phyloP scores from a whole-genome alignment of 2,888 invertebrate genomes.

The Parasteatoda lunata region DNA sequence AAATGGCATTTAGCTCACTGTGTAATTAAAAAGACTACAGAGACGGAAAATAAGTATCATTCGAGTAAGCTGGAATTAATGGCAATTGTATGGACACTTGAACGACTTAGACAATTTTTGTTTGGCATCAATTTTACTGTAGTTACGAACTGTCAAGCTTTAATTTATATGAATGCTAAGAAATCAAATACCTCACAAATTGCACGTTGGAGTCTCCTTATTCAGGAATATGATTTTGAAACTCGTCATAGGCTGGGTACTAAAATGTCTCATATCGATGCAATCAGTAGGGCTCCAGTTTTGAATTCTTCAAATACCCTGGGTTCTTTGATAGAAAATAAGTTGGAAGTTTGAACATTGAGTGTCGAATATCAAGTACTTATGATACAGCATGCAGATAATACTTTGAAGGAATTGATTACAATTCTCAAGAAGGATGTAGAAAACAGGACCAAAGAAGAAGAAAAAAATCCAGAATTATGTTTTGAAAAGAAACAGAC shows the following conservation, averaged over 20 bases:
- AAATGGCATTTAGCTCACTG: background rate
- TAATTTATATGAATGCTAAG: slow-evolving; percentile 9
- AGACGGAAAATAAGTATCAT: background rate
- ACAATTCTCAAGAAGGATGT: too few relatives aligned
- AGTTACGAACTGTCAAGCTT: slow-evolving; percentile 12
- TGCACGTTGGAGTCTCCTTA: background rate
- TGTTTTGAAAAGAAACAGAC: background rate
- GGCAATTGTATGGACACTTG: slow-evolving; percentile 13
- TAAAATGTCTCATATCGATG: background rate
- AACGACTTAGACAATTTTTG: background rate
- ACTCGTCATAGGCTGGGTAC: background rate
- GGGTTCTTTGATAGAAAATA: too few relatives aligned
- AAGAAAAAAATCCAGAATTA: too few relatives aligned
- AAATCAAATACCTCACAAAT: background rate
- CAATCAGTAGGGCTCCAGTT: background rate
- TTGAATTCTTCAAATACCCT: too few relatives aligned
- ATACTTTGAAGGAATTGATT: too few relatives aligned
- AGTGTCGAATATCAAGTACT: too few relatives aligned
- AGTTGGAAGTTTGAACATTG: too few relatives aligned
- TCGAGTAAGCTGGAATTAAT: slow-evolving; percentile 1
- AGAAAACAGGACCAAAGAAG: too few relatives aligned
- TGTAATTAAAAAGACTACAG: background rate
- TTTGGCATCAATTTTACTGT: background rate
- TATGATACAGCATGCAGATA: too few relatives aligned
- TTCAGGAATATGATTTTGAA: slow-evolving; percentile 21